A percentile compares a stretch with the other conserved stretches of the same genome.
These are phyloP conservation scores for Moxostoma hubbsi DNA, from an alignment of 2,797 vertebrate genomes.

Conservation along the genomic window DNA sequence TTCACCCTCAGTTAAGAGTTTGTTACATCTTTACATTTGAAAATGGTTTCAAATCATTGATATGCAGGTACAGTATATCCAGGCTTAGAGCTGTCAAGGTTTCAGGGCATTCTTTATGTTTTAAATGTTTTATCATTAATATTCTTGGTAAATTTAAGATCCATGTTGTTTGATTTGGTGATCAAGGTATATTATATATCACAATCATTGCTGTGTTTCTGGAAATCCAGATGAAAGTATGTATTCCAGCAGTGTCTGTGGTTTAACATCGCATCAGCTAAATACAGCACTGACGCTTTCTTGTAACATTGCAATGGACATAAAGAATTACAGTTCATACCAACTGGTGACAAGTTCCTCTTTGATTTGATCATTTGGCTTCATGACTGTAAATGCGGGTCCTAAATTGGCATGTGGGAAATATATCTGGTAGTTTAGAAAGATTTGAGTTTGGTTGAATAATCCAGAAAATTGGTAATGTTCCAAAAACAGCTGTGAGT, in stretches of 20 bases:
- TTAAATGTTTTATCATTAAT: not conserved
- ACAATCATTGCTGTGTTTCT: not conserved
- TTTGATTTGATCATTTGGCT: not conserved
- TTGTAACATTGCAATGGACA: not conserved
- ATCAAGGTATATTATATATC: not conserved
- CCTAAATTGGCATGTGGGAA: too few relatives aligned
- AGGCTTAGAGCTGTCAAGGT: constrained; percentile 38
- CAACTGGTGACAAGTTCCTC: not conserved
- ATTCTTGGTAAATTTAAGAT: not conserved
- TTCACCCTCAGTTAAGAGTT: constrained; percentile 5
- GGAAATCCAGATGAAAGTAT: not conserved
- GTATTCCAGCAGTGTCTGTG: not conserved
- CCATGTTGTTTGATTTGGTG: not conserved
- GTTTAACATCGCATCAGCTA: not conserved
- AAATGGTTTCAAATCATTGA: not conserved
- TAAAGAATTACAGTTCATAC: too few relatives aligned
- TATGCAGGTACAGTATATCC: not conserved
- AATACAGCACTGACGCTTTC: not conserved
- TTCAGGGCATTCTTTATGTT: not conserved
- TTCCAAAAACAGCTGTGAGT: constrained; percentile 27
- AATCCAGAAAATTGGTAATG: constrained; percentile 11
- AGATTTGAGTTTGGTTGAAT: constrained; percentile 3
- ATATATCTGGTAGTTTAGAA: not conserved
- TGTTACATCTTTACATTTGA: constrained; percentile 11
- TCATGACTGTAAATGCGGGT: not conserved